phyloP scores from a whole-genome alignment of 2,888 invertebrate species.

The Tenodera sinensis region DNA sequence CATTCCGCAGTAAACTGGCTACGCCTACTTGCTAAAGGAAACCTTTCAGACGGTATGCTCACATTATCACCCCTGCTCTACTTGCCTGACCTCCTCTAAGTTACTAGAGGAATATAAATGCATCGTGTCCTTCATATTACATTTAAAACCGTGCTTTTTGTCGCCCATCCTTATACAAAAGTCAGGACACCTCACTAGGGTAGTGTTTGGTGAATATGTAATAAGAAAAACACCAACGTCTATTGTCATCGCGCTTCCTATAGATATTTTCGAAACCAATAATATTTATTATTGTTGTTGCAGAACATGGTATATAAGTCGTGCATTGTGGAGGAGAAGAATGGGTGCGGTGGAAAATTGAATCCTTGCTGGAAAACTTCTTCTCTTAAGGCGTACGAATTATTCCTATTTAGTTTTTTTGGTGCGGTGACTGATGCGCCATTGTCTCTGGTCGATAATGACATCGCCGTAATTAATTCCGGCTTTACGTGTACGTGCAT shows the following conservation, averaged over 20 bases:
- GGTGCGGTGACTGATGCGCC: background rate
- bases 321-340: background rate
- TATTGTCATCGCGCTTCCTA: background rate
- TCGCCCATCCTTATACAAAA: too few relatives aligned
- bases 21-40: too few relatives aligned
- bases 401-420: background rate
- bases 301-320: background rate
- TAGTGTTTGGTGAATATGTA: background rate
- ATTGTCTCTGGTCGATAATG: background rate
- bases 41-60: too few relatives aligned
- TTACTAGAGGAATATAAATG: too few relatives aligned
- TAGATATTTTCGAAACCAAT: background rate
- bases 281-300: conserved; percentile 3
- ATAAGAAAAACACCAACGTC: background rate
- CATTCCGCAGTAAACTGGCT: too few relatives aligned
- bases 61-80: too few relatives aligned
- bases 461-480: background rate
- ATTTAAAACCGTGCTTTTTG: too few relatives aligned
- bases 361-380: background rate
- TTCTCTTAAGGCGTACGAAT: background rate
- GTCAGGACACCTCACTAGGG: background rate
- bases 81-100: too few relatives aligned
- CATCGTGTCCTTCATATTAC: too few relatives aligned
- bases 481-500: background rate
- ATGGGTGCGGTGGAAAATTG: conserved; percentile 7